These are phyloP conservation scores for Keiferia lycopersicella DNA, from an alignment of 2,888 invertebrate genomes.

Conservation along the genomic window DNA sequence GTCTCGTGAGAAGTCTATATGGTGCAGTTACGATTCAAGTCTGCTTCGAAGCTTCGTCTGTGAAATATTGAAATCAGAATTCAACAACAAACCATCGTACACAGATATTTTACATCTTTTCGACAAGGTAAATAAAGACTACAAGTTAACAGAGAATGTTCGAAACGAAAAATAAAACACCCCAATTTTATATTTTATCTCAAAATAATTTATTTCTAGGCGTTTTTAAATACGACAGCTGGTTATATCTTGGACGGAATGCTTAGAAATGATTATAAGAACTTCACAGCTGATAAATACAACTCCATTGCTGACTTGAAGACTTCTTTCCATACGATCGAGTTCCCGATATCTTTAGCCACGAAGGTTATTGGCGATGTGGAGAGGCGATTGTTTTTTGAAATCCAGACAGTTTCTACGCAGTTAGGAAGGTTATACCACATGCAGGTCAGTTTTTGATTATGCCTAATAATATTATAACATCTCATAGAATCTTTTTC, in stretches of 20 bases:
- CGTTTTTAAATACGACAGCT: slow-evolving; percentile 83
- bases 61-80: slow-evolving; percentile 84
- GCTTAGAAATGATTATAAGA: slow-evolving; percentile 54
- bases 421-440: slow-evolving; percentile 96
- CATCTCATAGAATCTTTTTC: too few species aligned
- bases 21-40: slow-evolving; percentile 84
- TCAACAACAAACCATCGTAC: slow-evolving; percentile 84
- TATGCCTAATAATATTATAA: too few species aligned
- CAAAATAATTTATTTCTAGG: slow-evolving; percentile 49
- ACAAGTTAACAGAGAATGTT: neutral
- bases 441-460: slow-evolving; percentile 87
- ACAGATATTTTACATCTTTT: slow-evolving; percentile 85
- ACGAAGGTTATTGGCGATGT: slow-evolving; percentile 88
- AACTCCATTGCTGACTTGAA: slow-evolving; percentile 93
- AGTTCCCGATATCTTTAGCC: slow-evolving; percentile 91
- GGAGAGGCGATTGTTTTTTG: slow-evolving; percentile 84
- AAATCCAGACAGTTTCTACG: slow-evolving; percentile 88
- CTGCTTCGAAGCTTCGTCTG: slow-evolving; percentile 87
- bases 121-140: slow-evolving; percentile 80
- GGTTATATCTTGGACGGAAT: slow-evolving; percentile 90
- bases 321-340: slow-evolving; percentile 94
- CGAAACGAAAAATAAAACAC: too few species aligned
- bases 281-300: slow-evolving; percentile 91
- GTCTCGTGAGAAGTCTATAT: slow-evolving; percentile 87
- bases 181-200: neutral